Conservation (phyloP, 2,797 vertebrate genomes). For the Sphenopsis melanotis region DNA sequence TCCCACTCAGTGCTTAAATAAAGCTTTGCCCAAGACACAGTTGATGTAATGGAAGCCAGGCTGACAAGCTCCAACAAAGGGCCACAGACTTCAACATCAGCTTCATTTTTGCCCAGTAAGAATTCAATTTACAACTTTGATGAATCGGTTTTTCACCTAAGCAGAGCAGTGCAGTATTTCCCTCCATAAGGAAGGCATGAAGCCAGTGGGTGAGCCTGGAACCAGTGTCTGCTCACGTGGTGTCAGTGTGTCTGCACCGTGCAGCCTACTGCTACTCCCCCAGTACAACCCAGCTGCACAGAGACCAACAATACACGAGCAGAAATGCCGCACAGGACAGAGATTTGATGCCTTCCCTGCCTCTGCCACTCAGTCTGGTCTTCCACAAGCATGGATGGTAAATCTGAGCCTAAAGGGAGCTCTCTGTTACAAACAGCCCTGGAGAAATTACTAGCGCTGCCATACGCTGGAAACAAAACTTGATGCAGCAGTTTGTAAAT, state of each 20-base stretch:
- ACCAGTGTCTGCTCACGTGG: background rate
- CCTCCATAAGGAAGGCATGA: background rate
- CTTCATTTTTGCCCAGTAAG: background rate
- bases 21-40: background rate
- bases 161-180: background rate
- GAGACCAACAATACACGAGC: fast-evolving
- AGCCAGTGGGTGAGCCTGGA: background rate
- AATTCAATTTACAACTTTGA: background rate
- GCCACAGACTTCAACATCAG: background rate
- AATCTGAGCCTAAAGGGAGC: background rate
- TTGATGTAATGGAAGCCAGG: background rate
- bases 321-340: background rate
- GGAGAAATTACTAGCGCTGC: background rate
- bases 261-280: background rate
- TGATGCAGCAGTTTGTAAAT: background rate
- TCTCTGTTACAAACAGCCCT: background rate
- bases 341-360: background rate
- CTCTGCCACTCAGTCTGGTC: background rate
- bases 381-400: background rate
- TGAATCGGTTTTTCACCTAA: background rate
- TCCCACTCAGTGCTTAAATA: background rate
- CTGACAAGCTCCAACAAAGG: background rate
- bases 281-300: background rate
- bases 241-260: background rate
- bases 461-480: background rate